Conservation (phyloP, 2,888 invertebrate species). For the Neoaliturus tenellus region DNA sequence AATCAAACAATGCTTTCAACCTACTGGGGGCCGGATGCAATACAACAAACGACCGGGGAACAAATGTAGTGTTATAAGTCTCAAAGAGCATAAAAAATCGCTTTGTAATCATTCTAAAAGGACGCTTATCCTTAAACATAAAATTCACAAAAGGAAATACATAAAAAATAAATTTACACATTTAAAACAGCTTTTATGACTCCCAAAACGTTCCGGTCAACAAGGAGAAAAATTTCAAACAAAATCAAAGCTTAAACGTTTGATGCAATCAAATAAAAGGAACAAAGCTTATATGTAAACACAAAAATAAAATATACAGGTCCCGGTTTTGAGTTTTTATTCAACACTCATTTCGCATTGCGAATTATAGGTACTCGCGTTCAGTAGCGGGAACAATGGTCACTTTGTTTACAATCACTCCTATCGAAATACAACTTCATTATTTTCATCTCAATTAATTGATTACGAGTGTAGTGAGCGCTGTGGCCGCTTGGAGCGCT, state of each 20-base stretch:
- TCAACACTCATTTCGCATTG: background rate
- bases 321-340: background rate
- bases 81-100: no score
- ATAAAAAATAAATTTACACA: background rate
- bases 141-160: background rate
- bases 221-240: background rate
- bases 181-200: background rate
- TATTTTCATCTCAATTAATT: constrained; percentile 9
- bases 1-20: no score
- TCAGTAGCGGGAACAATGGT: background rate
- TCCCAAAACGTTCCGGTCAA: background rate
- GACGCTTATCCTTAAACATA: no score
- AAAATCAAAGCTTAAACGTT: background rate
- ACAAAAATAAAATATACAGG: background rate
- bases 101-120: no score
- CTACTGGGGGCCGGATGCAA: no score
- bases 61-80: no score
- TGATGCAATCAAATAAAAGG: background rate
- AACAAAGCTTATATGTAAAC: background rate
- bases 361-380: background rate
- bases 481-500: background rate
- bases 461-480: background rate
- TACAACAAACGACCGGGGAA: no score
- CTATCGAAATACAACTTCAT: constrained; percentile 5
- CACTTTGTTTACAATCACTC: background rate